A percentile compares a stretch with the other conserved stretches of the same genome.
phyloP scores from a whole-genome alignment of 2,888 invertebrate genomes.

The Heteromurus nitidus region DNA sequence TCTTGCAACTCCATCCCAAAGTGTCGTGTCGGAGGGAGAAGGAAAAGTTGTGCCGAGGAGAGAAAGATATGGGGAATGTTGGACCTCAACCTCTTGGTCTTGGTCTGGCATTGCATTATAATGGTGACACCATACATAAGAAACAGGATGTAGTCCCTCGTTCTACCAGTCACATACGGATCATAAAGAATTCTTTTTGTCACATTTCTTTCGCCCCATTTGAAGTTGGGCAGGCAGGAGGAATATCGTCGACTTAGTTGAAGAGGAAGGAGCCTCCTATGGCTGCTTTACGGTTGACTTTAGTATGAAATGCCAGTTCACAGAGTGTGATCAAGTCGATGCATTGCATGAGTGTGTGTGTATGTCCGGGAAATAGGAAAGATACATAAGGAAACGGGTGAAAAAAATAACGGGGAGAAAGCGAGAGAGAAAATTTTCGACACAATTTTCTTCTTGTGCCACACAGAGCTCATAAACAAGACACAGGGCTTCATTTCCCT shows the following conservation, averaged over 20 bases:
- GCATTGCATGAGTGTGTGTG: neutral
- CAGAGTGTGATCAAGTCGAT: neutral
- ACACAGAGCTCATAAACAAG: conserved; percentile 55
- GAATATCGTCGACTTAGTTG: conserved; percentile 43
- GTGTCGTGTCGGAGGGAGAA: no score
- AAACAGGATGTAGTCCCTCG: conserved; percentile 63
- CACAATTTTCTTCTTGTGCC: conserved; percentile 47
- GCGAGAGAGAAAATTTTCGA: conserved; percentile 41
- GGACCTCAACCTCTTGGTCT: conserved; percentile 51
- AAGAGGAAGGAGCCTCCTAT: conserved; percentile 62
- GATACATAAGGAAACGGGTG: conserved; percentile 36
- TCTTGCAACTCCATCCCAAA: neutral
- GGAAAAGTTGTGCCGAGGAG: no score
- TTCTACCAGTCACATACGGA: conserved; percentile 67
- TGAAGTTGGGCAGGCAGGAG: conserved; percentile 68
- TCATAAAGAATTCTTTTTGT: conserved; percentile 74
- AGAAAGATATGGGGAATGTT: conserved; percentile 13
- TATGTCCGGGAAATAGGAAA: conserved; percentile 40
- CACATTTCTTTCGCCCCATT: conserved; percentile 74
- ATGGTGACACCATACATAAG: conserved; percentile 56
- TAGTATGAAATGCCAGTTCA: neutral
- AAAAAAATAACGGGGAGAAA: conserved; percentile 24
- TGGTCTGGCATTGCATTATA: conserved; percentile 57
- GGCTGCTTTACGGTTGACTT: conserved; percentile 57
- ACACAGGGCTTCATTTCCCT: conserved; percentile 53